Conservation (phyloP, 1,140 invertebrate species). For the Ceratina japonica region DNA sequence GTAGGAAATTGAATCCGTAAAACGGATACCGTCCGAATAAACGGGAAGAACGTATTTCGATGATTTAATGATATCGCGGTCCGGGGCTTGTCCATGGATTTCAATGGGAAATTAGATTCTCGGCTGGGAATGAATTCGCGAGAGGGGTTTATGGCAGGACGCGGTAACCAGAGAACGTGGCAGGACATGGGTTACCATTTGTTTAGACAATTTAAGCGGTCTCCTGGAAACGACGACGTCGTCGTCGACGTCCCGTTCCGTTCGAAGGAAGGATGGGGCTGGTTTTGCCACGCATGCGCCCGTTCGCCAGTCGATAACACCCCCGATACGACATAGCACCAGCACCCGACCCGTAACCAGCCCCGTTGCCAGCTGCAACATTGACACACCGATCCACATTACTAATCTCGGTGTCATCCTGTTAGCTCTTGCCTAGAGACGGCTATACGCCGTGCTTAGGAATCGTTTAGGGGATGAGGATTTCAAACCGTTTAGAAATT, state of each 20-base stretch:
- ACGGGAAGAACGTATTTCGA: too few relatives aligned
- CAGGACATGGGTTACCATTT: constrained; percentile 13
- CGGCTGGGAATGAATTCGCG: neutral
- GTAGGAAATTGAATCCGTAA: too few relatives aligned
- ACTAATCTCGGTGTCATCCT: constrained; percentile 34
- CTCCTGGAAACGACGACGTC: constrained; percentile 36
- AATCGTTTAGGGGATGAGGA: neutral
- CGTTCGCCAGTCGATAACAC: constrained; percentile 59
- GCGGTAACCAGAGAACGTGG: neutral
- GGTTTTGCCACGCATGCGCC: constrained; percentile 51
- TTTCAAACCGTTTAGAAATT: neutral
- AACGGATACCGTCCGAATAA: too few relatives aligned
- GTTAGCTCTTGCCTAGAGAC: neutral
- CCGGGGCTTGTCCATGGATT: too few relatives aligned
- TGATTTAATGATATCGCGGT: too few relatives aligned
- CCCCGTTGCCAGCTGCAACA: constrained; percentile 51
- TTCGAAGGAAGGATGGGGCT: constrained; percentile 20
- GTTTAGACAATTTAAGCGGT: constrained; percentile 37
- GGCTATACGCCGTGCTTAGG: neutral
- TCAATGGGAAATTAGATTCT: too few relatives aligned
- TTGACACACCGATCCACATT: constrained; percentile 49
- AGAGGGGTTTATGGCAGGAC: neutral
- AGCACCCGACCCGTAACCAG: constrained; percentile 33
- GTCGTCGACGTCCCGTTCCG: constrained; percentile 22
- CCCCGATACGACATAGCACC: constrained; percentile 38